Conservation (phyloP, 2,888 invertebrate species). For the Pycnomerus fuliginosus region DNA sequence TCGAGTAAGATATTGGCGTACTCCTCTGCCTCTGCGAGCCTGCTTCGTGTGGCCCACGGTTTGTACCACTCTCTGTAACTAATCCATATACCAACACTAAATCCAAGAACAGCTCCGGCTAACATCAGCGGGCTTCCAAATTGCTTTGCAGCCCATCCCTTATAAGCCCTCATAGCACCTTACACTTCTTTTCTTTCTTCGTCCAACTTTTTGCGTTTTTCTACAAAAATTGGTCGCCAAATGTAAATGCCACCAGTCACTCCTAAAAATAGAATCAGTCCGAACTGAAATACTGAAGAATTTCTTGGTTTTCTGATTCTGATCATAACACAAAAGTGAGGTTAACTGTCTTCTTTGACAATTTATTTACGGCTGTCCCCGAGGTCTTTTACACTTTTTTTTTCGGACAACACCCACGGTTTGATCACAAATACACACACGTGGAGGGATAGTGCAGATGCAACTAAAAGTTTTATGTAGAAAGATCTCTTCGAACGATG, state of each 20-base stretch:
- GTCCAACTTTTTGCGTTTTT: no score
- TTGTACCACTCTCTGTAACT: not conserved
- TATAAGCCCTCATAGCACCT: not conserved
- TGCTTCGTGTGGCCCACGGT: not conserved
- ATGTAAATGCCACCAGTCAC: constrained; percentile 8
- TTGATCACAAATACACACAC: constrained; percentile 8
- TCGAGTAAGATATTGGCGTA: constrained; percentile 3
- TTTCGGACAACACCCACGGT: constrained; percentile 5
- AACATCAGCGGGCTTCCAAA: constrained; percentile 4
- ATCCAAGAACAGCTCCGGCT: not conserved
- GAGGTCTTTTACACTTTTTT: constrained; percentile 4
- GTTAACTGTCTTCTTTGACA: constrained; percentile 3
- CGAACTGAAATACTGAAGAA: constrained; percentile 1
- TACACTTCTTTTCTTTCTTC: not conserved
- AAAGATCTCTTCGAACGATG: constrained; percentile 3
- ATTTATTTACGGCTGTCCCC: no score
- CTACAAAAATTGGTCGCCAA: constrained; percentile 4
- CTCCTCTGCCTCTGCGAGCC: not conserved
- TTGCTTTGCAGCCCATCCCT: not conserved
- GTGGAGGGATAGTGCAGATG: constrained; percentile 4
- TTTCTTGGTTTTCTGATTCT: constrained; percentile 5
- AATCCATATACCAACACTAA: not conserved
- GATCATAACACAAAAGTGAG: not conserved
- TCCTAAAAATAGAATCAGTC: constrained; percentile 2
- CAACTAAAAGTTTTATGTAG: constrained; percentile 6